Base-by-base conservation (phyloP, 1,140 invertebrate genomes). In the Delia radicum region DNA sequence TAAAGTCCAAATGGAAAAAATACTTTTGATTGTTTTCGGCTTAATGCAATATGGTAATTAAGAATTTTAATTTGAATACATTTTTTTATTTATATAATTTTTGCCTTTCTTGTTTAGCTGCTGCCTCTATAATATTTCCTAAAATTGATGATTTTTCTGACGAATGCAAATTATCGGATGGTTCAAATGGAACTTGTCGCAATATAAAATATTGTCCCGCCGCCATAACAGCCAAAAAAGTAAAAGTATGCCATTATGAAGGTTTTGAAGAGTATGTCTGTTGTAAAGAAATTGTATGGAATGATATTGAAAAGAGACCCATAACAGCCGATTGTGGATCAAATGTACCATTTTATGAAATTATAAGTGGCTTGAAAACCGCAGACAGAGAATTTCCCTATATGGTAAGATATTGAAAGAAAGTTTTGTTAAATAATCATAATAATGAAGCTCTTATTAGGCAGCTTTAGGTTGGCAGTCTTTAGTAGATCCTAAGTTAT, bases 401-500 rank as follows among this genome's bases (percentile, higher is more conserved):
- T 31, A 76, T 76, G 75, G 75, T 76, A 29, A 5, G 62, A 28
- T 28, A 27, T 21, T 0, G 0, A 6, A 0, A 15, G 12, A 8
- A 65, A 28, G n/a, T 0, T n/a, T 13, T 24, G 12, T 12, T 1
- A 10, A 29, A 65, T 29, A 10, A 65, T 29, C n/a, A n/a, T n/a
- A n/a, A n/a, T 69, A 21, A 37, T 12, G 1, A n/a, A 29, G 13
- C 13, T n/a, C 21, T 62, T 28, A 21, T 24, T 37, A 75, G 76
- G 67, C 63, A 26, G 76, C 76, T 13, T 37, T 77, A 24, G 76
- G 76, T 18, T 77, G 74, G 33, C 29, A 76, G 13, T 73, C 75
- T 28, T 15, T 55, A 21, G 12, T 48, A n/a, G 7, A 27, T n/a
- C 26, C 73, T 0, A 28, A 42, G 15, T 8, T 33, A 0, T 77